These are phyloP conservation scores for Bilobella aurantiaca DNA, from an alignment of 1,140 invertebrate species.

Conservation along the genomic window DNA sequence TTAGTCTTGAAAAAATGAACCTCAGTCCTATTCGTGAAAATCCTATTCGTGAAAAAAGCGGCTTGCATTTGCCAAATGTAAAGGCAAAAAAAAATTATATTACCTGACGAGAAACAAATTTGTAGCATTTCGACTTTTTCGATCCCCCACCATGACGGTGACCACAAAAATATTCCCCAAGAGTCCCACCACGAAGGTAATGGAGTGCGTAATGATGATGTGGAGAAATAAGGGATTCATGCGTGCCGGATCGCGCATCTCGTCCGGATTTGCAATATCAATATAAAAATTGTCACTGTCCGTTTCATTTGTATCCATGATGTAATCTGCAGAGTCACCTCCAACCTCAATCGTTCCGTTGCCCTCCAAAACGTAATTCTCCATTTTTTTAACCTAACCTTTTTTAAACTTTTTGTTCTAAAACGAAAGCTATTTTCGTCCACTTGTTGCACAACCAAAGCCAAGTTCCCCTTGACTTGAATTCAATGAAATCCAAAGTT, in stretches of 20 bases:
- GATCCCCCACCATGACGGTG: conserved; percentile 36
- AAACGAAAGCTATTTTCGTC: background rate
- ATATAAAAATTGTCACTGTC: background rate
- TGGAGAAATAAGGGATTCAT: conserved; percentile 38
- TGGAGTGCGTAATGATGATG: conserved; percentile 40
- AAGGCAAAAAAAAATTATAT: too few relatives aligned
- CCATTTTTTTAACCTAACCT: background rate
- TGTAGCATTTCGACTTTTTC: conserved; percentile 35
- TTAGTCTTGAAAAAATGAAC: background rate
- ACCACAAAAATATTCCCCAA: conserved; percentile 36
- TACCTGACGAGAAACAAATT: conserved; percentile 35
- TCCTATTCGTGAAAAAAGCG: too few relatives aligned
- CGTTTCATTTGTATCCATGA: too few relatives aligned
- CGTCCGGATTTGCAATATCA: conserved; percentile 37
- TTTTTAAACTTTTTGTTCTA: background rate
- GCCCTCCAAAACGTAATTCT: too few relatives aligned
- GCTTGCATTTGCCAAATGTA: too few relatives aligned
- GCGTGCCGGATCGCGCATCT: conserved; percentile 39
- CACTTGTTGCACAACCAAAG: background rate
- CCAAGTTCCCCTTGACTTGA: background rate
- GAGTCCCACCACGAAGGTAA: conserved; percentile 40
- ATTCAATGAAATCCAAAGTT: background rate
- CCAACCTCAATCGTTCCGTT: too few relatives aligned
- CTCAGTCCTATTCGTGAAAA: too few relatives aligned
- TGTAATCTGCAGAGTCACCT: too few relatives aligned